phyloP scores from a whole-genome alignment of 2,888 invertebrate species.

The Drosophila stalkeri region DNA sequence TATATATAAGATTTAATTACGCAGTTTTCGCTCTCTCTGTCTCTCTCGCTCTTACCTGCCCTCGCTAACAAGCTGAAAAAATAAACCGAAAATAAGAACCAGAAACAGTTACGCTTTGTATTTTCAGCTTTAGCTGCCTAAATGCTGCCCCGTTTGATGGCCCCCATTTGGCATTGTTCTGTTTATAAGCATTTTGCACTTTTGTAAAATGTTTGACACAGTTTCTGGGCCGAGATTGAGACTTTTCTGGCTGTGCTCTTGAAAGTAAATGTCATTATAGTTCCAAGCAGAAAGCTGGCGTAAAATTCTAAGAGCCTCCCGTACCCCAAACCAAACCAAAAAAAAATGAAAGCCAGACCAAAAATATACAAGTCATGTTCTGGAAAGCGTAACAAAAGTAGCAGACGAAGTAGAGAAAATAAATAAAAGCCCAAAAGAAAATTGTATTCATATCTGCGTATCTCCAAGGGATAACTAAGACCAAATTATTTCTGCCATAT shows the following conservation, averaged over 20 bases:
- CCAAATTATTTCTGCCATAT: constrained; percentile 57
- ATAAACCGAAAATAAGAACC: constrained; percentile 20
- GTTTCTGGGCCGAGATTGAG: constrained; percentile 66
- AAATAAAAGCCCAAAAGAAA: constrained; percentile 44
- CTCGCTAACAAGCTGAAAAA: constrained; percentile 18
- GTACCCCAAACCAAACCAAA: background rate
- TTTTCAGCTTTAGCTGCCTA: constrained; percentile 60
- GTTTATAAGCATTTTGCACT: constrained; percentile 70
- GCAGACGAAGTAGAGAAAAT: constrained; percentile 21
- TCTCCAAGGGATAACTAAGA: constrained; percentile 30
- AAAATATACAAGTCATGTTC: constrained; percentile 73
- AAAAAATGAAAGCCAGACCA: constrained; percentile 67
- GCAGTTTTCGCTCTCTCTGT: constrained; percentile 33
- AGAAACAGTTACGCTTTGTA: constrained; percentile 73
- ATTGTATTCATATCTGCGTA: constrained; percentile 43
- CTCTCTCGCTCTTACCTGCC: constrained; percentile 33
- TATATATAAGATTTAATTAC: constrained; percentile 72
- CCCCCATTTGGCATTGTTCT: constrained; percentile 75
- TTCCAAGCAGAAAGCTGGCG: constrained; percentile 52
- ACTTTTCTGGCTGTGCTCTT: constrained; percentile 62
- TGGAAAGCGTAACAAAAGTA: constrained; percentile 75
- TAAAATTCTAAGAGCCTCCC: constrained; percentile 49
- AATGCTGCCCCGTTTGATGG: constrained; percentile 67
- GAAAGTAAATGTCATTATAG: constrained; percentile 70
- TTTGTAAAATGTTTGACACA: constrained; percentile 77